Evolutionary conservation across 2,113 vertebrate genomes (phyloP), one percentile per base, ranked within the genome.

Genomic region (Myrmecobius fasciatus): DNA sequence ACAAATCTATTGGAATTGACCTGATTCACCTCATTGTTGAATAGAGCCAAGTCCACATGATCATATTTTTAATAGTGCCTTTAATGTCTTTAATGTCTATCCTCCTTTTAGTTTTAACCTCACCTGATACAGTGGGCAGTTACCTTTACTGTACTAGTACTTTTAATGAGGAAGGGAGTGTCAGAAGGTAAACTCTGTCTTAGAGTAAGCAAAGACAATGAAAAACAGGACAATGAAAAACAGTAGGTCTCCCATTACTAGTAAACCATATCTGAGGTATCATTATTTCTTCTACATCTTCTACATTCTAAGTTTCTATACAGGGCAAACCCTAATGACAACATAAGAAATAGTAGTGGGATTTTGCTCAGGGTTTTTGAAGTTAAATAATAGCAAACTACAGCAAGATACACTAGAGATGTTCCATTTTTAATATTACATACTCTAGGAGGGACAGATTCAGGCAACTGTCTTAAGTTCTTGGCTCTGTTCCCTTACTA

Each of bases 261-360:
- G n/a, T 52, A 8, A 28, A 89, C 92, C 46, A 52, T 91, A 60
- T 28, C 3, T 49, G 25, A 92, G 26, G 3, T 53, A 60, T 91
- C 28, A 60, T 25, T 36, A 20, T 46, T 93, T 90, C 91, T 75
- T 25, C 43, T 89, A 95, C 92, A 94, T 94, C 91, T 83, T 93
- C 91, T 93, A 88, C 48, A 28, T 90, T 75, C 46, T 94, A 10
- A 67, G 56, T 26, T 91, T 97, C 36, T 5, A 10, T 11, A 28
- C 4, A 88, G 83, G 47, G 52, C 67, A 94, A 94, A 90, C 83
- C 60, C 94, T 91, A 93, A 52, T 97, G 91, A 60, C 94, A 17
- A 91, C 11, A 51, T 53, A 91, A 67, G 8, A 36, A 75, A 92
- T 28, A 91, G 90, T 52, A 91, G 25, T 22, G 47, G 0, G 8